A percentile compares a stretch with the other conserved stretches of the same genome.
Evolutionary conservation across 2,797 vertebrate genomes (phyloP).

Genomic region (Propithecus deckenii): DNA sequence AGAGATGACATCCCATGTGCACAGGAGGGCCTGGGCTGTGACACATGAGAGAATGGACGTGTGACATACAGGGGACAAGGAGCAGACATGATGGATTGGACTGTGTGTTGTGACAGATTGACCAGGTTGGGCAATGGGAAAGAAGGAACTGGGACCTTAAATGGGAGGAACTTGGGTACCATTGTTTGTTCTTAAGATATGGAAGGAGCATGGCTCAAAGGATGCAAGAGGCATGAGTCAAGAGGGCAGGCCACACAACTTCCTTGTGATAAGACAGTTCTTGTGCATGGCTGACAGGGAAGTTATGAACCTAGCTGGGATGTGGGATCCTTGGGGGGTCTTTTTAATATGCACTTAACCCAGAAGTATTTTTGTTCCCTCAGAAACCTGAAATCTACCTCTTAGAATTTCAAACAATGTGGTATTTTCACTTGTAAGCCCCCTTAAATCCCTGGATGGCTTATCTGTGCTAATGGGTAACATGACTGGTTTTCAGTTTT

Average conservation of each 20-base stretch:
- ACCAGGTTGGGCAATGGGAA: neutral
- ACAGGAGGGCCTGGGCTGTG: neutral
- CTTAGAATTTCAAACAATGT: neutral
- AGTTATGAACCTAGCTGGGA: neutral
- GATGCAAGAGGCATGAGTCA: neutral
- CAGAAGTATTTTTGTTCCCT: neutral
- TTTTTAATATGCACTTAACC: neutral
- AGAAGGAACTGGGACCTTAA: neutral
- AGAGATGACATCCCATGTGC: neutral
- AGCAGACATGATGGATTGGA: neutral
- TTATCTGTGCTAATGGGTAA: neutral
- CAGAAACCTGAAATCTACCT: neutral
- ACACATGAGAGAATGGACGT: too few relatives aligned
- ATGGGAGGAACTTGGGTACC: neutral
- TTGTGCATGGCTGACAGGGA: neutral
- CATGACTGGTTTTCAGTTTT: neutral
- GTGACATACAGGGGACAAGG: rapidly evolving
- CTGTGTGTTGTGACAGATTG: neutral
- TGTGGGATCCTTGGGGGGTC: neutral
- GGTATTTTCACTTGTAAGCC: neutral
- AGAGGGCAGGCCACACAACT: neutral
- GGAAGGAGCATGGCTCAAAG: neutral
- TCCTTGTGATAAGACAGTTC: neutral
- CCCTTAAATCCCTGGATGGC: neutral
- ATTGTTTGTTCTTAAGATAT: neutral